Evolutionary conservation across 64 coral and sea anemone species (phyloP), one percentile per base, ranked within the genome.

Genomic region (Catalaphyllia jardinei): DNA sequence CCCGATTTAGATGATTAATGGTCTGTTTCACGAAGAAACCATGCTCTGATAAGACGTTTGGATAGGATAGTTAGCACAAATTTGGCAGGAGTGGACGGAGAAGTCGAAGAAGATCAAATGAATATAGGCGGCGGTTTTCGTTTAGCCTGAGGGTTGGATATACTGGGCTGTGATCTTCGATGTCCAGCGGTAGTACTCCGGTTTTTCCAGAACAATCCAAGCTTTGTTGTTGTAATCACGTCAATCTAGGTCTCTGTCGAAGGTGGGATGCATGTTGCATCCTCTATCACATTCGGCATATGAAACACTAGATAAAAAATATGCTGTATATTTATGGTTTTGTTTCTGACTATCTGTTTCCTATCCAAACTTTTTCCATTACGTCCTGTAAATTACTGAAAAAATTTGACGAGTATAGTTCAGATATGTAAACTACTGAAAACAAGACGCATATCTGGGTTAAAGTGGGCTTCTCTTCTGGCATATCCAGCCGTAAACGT

Each of bases 191-290:
- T 27, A 80, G 39, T 73, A 89, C 92, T 29, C 86, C 86, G 76
- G 35, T 93, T 82, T 24, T 61, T 27, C 22, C 89, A 73, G n/a
- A 93, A 67, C 74, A 63, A 62, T 46, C 89, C 92, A 20, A 78
- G 86, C 24, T 73, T 49, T 61, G 73, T 88, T 81, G 86, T 93
- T 54, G 86, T 86, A 31, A 93, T 93, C 67, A 93, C 69, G 54
- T 88, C 75, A 18, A 88, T 93, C 75, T 88, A 62, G 42, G 91
- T 80, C 35, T 60, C 29, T 63, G 83, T 79, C 30, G 61, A 29
- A 83, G 38, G 19, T 60, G 86, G 83, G 71, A 88, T 88, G 57
- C 78, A 86, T 88, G 86, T 93, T 38, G 86, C 77, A 83, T 93
- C 67, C 80, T 29, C 27, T 52, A 93, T 84, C 77, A 89, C 20